Base-by-base conservation (phyloP, 2,797 vertebrate genomes). In the Anniella stebbinsi region DNA sequence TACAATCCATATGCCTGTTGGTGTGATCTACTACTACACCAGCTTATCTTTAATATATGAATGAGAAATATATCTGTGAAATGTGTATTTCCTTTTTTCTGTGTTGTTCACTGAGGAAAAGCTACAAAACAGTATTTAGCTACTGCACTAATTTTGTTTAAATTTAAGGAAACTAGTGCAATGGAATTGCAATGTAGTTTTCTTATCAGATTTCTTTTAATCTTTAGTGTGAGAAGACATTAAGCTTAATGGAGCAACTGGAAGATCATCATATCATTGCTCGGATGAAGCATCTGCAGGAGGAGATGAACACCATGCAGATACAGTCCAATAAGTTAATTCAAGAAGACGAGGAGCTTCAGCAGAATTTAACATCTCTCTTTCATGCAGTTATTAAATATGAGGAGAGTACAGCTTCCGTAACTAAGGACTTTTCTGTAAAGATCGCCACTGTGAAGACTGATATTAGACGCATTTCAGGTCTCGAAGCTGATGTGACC, bases 381-480 rank as follows among this genome's bases (percentile, higher is more conserved):
- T 97, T 94, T 77, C 92, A 94, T 15, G 97, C 98, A 0, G 94
- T 99, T 93, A 95, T 95, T 77, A 97, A 95, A 5, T 95, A 97
- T 0, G 97, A 99, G 89, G 97, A 97, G 48, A 98, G 96, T 1
- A 97, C 98, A 70, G 94, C 96, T 2, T 96, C 97, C 86, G 95
- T 97, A 92, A 94, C 98, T 25, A 98, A 97, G 91, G 98, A 98
- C 1, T 51, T 98, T 4, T 91, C 94, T 0, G 87, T 97, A 94
- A 99, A 97, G 90, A 98, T 99, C 76, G 96, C 97, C 23, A 96
- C 98, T 0, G 97, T 99, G 78, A 98, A 98, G 95, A 99, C 99
- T 3, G 99, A 99, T 8, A 93, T 99, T 89, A 97, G 99, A 81
- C 97, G 99, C 17, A 98, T 99, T 98, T 98, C 98, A 4, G 99